These are phyloP conservation scores for Callipepla squamata DNA, from an alignment of 2,113 vertebrate species.

Conservation along the genomic window DNA sequence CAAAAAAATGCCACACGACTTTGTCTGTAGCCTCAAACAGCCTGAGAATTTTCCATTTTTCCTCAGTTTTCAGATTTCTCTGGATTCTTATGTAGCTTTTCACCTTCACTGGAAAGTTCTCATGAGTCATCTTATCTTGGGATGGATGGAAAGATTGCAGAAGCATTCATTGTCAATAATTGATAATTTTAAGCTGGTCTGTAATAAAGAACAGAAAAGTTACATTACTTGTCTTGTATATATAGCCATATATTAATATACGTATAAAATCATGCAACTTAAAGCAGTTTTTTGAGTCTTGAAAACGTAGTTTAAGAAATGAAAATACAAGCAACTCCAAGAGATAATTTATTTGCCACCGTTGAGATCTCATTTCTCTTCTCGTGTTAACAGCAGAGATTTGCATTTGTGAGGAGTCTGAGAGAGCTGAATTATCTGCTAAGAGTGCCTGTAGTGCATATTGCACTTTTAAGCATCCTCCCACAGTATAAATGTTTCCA, in stretches of 20 bases:
- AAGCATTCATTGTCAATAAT: background rate
- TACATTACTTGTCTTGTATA: background rate
- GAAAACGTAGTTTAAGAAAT: background rate
- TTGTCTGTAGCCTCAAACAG: background rate
- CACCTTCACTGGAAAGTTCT: background rate
- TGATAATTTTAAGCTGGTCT: background rate
- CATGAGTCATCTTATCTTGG: background rate
- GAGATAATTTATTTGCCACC: background rate
- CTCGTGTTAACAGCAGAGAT: rapidly evolving
- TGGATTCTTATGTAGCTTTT: background rate
- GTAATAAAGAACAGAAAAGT: background rate
- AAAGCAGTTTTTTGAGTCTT: background rate
- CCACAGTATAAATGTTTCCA: background rate
- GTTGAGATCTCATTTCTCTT: background rate
- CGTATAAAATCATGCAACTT: background rate
- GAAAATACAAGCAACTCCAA: background rate
- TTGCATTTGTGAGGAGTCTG: rapidly evolving
- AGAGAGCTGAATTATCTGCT: background rate
- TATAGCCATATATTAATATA: background rate
- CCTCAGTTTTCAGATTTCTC: background rate
- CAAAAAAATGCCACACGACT: background rate
- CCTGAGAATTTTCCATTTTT: background rate
- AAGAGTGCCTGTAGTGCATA: background rate
- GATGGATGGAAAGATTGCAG: background rate
- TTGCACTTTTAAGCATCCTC: background rate